Evolutionary conservation across 2,888 invertebrate species (phyloP), one percentile per base, ranked within the genome.

Genomic region (Chydorus sphaericus): DNA sequence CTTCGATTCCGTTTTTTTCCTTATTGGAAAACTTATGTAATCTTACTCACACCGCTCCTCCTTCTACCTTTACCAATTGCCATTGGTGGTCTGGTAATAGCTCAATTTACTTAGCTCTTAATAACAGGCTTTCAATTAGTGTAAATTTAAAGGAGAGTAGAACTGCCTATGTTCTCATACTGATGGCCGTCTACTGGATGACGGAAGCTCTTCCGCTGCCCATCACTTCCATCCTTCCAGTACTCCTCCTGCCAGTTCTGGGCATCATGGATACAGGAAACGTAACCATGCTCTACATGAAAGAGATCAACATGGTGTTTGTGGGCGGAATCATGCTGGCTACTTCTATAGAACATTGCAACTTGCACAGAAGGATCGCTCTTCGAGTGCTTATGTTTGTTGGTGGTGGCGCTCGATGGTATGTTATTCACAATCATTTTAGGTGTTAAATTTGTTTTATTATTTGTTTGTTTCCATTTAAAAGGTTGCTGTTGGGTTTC

Each of bases 271-370:
- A 38, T 62, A 71, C 61, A 18, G 66, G 39, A 68, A 72, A 66
- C 1, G 71, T 65, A 26, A 62, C 62, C 33, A 57, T 36, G 14
- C 48, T 54, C 7, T 87, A 86, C 66, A 80, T 87, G 64, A 85
- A 84, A 69, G 83, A 83, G 64, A 85, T 86, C 0, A 82, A 85
- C 65, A 83, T 87, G 77, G 85, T 87, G 86, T 86, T 87, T 67
- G 79, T 87, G 71, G 92, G 90, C 0, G 91, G 92, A 20, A 76
- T 93, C 62, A 83, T 92, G 69, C 85, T 92, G 57, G 93, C 92
- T 0, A 82, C 90, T 1, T 89, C 87, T 0, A 85, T 93, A 1
- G 92, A 93, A 70, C 83, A 86, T 67, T 88, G 88, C 62, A 88
- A 87, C 68, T 72, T 93, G 26, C 92, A 93, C 63, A 84, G 85